Evolutionary conservation across 2,113 vertebrate species (phyloP).

Genomic region (Planiliza haematocheilus): DNA sequence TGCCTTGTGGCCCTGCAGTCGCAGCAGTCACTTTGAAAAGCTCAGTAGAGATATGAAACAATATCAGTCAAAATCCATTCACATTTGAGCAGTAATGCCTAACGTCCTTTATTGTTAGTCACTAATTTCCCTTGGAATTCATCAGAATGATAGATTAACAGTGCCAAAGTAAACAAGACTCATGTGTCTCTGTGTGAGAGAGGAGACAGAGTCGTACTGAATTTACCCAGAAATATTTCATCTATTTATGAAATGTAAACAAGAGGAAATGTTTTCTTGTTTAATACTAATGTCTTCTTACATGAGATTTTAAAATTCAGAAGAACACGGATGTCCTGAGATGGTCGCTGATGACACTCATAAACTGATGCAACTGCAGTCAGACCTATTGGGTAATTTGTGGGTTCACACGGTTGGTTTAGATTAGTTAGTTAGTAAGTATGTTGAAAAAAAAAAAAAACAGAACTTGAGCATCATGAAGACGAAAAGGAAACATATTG

Average conservation of each 20-base stretch:
- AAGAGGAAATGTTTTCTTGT: not conserved
- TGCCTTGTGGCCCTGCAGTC: not conserved
- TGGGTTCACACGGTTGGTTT: no score
- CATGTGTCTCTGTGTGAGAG: conserved; percentile 14
- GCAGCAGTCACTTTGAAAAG: no score
- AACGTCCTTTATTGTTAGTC: conserved; percentile 15
- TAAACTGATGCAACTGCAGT: no score
- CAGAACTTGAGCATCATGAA: no score
- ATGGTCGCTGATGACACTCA: not conserved
- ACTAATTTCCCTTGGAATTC: conserved; percentile 26
- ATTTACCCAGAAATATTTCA: conserved; percentile 12
- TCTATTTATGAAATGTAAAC: conserved; percentile 32
- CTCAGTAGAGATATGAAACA: conserved; percentile 4
- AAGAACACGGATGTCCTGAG: not conserved
- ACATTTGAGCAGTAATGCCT: conserved; percentile 17
- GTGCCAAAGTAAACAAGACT: conserved; percentile 37
- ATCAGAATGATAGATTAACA: conserved; percentile 31
- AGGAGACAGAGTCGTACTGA: conserved; percentile 17
- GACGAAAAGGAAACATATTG: not conserved
- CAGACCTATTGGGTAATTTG: no score
- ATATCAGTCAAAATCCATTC: conserved; percentile 52
- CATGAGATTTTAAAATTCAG: not conserved
- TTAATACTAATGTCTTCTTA: not conserved
- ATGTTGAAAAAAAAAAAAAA: no score
- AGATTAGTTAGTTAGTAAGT: no score